These are phyloP conservation scores for Sebastes nivosus DNA, from an alignment of 2,797 vertebrate species.

Conservation along the genomic window DNA sequence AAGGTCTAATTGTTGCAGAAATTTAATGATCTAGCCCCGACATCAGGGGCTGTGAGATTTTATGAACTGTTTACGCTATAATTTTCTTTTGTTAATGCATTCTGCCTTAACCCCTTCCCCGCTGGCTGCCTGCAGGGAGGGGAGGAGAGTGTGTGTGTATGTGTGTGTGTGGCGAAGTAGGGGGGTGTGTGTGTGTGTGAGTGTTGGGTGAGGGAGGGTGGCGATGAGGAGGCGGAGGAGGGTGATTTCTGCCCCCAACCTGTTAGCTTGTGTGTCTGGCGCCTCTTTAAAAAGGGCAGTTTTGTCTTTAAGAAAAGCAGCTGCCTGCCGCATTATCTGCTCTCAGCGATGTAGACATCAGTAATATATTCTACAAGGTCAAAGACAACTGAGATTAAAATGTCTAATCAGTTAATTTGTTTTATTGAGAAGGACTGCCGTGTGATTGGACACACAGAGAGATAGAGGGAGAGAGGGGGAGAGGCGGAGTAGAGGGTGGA, in stretches of 20 bases:
- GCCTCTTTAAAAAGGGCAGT: constrained; percentile 78
- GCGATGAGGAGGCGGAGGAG: constrained; percentile 36
- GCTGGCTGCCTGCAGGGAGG: constrained; percentile 77
- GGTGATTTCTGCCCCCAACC: constrained; percentile 76
- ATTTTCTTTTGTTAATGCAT: constrained; percentile 99
- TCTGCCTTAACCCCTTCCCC: constrained; percentile 89
- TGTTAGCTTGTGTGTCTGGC: constrained; percentile 78
- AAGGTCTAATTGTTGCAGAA: constrained; percentile 99
- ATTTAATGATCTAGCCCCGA: constrained; percentile 99
- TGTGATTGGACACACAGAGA: constrained; percentile 83
- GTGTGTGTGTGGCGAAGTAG: neutral
- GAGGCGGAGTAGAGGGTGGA: constrained; percentile 42
- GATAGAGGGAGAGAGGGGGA: constrained; percentile 50
- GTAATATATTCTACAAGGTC: constrained; percentile 89
- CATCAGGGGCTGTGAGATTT: constrained; percentile 99
- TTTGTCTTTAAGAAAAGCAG: constrained; percentile 81
- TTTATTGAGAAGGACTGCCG: constrained; percentile 86
- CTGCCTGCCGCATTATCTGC: constrained; percentile 79
- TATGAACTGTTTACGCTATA: constrained; percentile 99
- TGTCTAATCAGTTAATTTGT: constrained; percentile 91
- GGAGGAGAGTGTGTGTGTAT: constrained; percentile 12
- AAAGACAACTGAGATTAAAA: constrained; percentile 90
- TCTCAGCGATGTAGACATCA: constrained; percentile 82
- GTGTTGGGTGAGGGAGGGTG: constrained; percentile 16
- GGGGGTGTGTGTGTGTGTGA: neutral